Conservation (phyloP, 2,113 vertebrate genomes). For the Neogale vison region DNA sequence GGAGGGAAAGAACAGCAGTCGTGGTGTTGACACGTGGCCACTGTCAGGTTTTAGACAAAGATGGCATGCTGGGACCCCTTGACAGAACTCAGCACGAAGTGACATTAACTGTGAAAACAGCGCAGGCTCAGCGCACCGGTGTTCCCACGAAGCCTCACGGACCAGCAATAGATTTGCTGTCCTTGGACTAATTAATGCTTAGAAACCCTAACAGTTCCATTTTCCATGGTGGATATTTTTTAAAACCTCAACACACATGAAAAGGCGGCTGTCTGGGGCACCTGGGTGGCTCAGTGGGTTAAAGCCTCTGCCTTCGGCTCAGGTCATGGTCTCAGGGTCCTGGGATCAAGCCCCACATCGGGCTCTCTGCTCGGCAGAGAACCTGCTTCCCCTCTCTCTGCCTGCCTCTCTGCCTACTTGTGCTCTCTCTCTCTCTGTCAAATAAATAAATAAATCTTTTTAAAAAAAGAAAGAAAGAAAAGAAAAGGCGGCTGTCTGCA, state of each 20-base stretch:
- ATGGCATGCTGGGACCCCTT: background rate
- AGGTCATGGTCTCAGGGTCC: no score
- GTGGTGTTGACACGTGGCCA: accelerated
- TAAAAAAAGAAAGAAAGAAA: no score
- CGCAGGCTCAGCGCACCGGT: background rate
- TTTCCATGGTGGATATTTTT: background rate
- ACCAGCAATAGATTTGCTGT: background rate
- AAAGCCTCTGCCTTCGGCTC: no score
- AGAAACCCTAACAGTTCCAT: background rate
- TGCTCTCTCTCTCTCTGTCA: no score
- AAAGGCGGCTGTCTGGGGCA: background rate
- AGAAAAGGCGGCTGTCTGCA: background rate
- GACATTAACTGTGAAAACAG: background rate
- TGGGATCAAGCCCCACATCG: no score
- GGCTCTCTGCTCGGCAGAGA: no score
- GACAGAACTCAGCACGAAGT: background rate
- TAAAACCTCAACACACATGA: background rate
- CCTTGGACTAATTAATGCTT: background rate
- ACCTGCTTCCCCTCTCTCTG: no score
- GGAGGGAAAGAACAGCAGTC: background rate
- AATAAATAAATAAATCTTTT: no score
- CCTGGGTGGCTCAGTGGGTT: no score
- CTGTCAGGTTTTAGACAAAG: accelerated
- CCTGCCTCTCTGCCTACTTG: no score
- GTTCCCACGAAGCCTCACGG: background rate